Evolutionary conservation across 1,140 invertebrate species (phyloP), one percentile per base, ranked within the genome.

Genomic region (Ips nitidus): DNA sequence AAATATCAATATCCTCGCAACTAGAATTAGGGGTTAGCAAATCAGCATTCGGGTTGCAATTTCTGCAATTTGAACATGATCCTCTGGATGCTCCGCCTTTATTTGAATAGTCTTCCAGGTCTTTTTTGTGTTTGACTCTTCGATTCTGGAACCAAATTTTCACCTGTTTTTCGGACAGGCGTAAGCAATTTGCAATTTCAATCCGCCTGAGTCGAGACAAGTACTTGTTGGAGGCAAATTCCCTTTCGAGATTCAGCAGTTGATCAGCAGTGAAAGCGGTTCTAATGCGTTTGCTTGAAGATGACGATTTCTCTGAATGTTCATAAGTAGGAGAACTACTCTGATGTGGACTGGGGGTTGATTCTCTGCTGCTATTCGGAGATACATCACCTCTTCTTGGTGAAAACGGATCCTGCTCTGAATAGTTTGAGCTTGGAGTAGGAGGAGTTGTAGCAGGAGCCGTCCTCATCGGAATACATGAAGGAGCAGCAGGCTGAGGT

Each of bases 71-170:
- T 37, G 8, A 22, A 37, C 52, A 55, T 2, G 5, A 36, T 7
- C 5, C 7, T 36, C n/a, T 36, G n/a, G 8, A 5, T 36, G n/a
- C 6, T 37, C 8, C 8, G 2, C 42, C 6, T 41, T 7, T 59
- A 7, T 37, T 37, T 55, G 5, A 5, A 36, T 36, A 36, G 37
- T 59, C 57, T 42, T 41, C 57, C 41, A 59, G 6, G 76, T 91
- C 90, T 76, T 96, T 96, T 84, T 97, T 96, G 79, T 94, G 88
- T 78, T 97, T 97, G 2, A 97, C 95, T 2, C 94, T 84, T 7
- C 90, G 84, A 78, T 95, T 95, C 80, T 97, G 94, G 78, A 97
- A 94, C 95, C 95, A 97, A 63, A 97, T 97, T 81, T 95, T 97
- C 50, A 97, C 94, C 82, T 97, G 94, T 79, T 97, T 98, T 81